Evolutionary conservation across 1,140 invertebrate genomes (phyloP), one percentile per base, ranked within the genome.

Genomic region (Brachionus koreanus): DNA sequence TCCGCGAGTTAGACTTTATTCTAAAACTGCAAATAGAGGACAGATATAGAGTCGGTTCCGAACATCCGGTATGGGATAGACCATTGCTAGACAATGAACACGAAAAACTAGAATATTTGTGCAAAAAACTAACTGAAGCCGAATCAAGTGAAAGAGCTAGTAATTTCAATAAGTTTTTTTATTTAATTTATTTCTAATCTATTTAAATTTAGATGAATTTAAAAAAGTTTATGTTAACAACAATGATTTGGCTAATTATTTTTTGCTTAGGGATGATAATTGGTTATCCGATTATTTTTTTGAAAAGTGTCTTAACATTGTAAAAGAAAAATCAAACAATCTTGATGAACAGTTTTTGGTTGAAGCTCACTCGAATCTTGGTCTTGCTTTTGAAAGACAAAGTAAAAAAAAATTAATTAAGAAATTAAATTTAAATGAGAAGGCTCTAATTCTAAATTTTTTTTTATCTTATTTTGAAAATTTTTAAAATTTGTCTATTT

Each of bases 271-370:
- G 33, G 65, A 82, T 52, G 65, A 65, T 67, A 13, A 16, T 35
- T 82, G 79, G 79, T 35, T 82, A 16, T 82, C 79, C 7, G 61
- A 67, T 65, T 82, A 65, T 29, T 82, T 82, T 33, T 82, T 42
- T 35, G 79, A 82, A 67, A 82, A 67, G 25, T 42, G 79, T 13
- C 33, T 82, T 1, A 67, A 35, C 13, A 57, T 82, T 61, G 79
- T 63, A 9, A n/a, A 82, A 69, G 43, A 65, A 12, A 79, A 74
- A 57, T 57, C 74, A 6, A 9, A 37, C 19, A 65, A 82, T 65
- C 29, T 82, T 43, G 79, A 67, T 57, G 13, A 23, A 23, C 61
- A 67, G 29, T 37, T 65, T 65, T 46, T 46, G 29, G 79, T 61
- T 19, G 79, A 82, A 42, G 79, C 79, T 12, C 57, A 82, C 42